Evolutionary conservation across 2,888 invertebrate genomes (phyloP).

Genomic region (Trissoscelio sp.): DNA sequence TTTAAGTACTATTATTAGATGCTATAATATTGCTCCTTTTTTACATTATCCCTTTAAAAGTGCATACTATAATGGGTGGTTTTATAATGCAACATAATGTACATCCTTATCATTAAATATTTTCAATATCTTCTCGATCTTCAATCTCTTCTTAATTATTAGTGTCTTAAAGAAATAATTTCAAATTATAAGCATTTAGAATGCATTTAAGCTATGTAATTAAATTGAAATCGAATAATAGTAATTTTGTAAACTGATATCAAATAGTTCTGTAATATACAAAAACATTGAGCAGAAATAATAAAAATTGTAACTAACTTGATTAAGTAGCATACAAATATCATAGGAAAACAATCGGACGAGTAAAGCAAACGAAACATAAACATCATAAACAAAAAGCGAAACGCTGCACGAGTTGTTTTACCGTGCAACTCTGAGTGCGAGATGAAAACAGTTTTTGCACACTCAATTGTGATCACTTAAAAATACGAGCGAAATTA

Average conservation of each 20-base stretch:
- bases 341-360: not conserved
- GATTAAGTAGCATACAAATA: constrained; percentile 6
- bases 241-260: not conserved
- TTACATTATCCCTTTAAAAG: not conserved
- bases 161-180: too few relatives aligned
- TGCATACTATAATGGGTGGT: too few relatives aligned
- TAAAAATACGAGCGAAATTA: constrained; percentile 8
- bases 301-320: constrained; percentile 2
- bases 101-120: not conserved
- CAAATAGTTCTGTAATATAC: not conserved
- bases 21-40: not conserved
- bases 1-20: constrained; percentile 4
- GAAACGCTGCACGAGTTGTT: not conserved
- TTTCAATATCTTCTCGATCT: too few relatives aligned
- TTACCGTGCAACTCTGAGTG: not conserved
- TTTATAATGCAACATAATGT: constrained; percentile 4
- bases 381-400: constrained; percentile 14
- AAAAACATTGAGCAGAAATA: not conserved
- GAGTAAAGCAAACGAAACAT: constrained; percentile 2
- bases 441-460: constrained; percentile 15
- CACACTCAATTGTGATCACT: constrained; percentile 3
- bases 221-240: too few relatives aligned
- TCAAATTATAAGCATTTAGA: too few relatives aligned
- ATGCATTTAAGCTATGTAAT: too few relatives aligned
- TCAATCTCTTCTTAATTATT: too few relatives aligned